These are phyloP conservation scores for Gibbula magus DNA, from an alignment of 2,888 invertebrate species.

Conservation along the genomic window DNA sequence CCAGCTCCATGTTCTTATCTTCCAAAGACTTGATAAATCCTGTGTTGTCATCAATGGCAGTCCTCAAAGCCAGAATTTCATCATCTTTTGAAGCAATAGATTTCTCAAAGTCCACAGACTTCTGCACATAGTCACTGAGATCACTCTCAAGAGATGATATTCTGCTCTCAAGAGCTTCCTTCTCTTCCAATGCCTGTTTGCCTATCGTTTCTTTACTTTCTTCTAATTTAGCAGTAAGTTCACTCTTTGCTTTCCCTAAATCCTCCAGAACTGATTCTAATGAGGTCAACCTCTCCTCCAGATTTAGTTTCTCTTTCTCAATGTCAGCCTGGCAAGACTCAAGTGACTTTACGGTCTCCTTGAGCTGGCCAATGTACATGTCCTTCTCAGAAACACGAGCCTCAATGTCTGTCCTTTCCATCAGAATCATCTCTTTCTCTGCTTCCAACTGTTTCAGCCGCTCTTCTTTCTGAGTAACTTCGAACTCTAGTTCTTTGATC, in stretches of 20 bases:
- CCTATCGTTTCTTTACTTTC: constrained; percentile 44
- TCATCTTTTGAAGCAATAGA: constrained; percentile 45
- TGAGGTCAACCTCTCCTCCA: constrained; percentile 51
- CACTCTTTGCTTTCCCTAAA: constrained; percentile 45
- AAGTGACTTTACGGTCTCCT: constrained; percentile 31
- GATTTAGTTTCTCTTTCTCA: constrained; percentile 49
- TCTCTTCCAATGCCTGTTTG: constrained; percentile 45
- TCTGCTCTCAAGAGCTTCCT: constrained; percentile 39
- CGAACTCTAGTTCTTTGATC: constrained; percentile 21
- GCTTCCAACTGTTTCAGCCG: constrained; percentile 18
- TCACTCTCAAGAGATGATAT: constrained; percentile 35
- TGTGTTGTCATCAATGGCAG: constrained; percentile 45
- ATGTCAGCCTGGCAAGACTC: constrained; percentile 39
- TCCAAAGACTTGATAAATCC: constrained; percentile 38
- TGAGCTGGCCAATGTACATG: constrained; percentile 25
- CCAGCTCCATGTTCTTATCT: constrained; percentile 36
- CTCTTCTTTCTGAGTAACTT: constrained; percentile 25
- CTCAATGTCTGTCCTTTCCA: constrained; percentile 6
- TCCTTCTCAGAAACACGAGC: constrained; percentile 29
- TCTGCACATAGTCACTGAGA: constrained; percentile 29
- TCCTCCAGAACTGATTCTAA: constrained; percentile 50
- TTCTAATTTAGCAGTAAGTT: constrained; percentile 47
- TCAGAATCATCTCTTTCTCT: constrained; percentile 24
- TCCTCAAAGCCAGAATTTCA: constrained; percentile 47
- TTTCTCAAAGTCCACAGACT: constrained; percentile 38